These are phyloP conservation scores for Dione juno DNA, from an alignment of 2,888 invertebrate species.

Conservation along the genomic window DNA sequence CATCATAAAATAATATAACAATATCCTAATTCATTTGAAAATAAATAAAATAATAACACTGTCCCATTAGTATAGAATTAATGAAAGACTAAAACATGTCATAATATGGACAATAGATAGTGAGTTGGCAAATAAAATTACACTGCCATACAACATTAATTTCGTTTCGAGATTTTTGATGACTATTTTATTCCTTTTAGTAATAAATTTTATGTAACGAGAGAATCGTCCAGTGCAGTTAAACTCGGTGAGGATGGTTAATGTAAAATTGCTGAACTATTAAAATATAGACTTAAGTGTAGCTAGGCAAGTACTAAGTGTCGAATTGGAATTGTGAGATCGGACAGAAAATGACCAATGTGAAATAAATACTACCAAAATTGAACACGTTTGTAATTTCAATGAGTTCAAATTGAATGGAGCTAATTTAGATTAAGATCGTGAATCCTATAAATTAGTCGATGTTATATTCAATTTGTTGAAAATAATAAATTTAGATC, in stretches of 20 bases:
- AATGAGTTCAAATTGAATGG: conserved; percentile 54
- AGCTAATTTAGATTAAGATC: conserved; percentile 40
- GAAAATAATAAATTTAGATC: conserved; percentile 43
- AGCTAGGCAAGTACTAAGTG: conserved; percentile 52
- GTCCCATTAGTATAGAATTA: conserved; percentile 37
- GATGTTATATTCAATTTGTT: conserved; percentile 6
- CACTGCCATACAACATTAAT: conserved; percentile 75
- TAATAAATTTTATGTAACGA: conserved; percentile 50
- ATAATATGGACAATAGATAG: conserved; percentile 48
- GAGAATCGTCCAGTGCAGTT: conserved; percentile 64
- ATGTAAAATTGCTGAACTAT: conserved; percentile 41
- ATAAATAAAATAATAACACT: conserved; percentile 27
- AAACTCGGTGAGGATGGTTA: conserved; percentile 46
- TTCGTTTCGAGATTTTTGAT: conserved; percentile 68
- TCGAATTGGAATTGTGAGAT: conserved; percentile 70
- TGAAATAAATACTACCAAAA: conserved; percentile 81
- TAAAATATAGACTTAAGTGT: conserved; percentile 49
- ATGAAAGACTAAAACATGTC: conserved; percentile 44
- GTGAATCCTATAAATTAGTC: not conserved
- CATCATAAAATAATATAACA: conserved; percentile 62
- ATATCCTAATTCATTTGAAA: conserved; percentile 29
- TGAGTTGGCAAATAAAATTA: conserved; percentile 48
- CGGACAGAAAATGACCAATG: conserved; percentile 75
- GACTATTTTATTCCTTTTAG: conserved; percentile 73
- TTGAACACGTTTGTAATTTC: conserved; percentile 58